Conservation (phyloP, 1,140 invertebrate species). For the Drosophila subobscura region DNA sequence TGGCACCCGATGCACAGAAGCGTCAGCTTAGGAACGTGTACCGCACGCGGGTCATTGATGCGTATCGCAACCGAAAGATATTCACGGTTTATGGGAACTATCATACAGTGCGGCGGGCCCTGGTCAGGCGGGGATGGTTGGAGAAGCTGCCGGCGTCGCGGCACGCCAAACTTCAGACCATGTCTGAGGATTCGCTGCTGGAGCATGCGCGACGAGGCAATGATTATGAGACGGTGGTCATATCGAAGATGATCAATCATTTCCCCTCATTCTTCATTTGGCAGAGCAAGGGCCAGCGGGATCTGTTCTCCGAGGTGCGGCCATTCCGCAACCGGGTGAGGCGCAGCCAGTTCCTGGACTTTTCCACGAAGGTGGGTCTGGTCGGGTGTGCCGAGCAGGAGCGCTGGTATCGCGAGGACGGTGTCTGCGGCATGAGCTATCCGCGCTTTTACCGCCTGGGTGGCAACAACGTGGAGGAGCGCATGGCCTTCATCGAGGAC, state of each 20-base stretch:
- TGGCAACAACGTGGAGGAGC: slow-evolving; percentile 83
- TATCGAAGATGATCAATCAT: slow-evolving; percentile 86
- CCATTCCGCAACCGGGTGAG: slow-evolving; percentile 85
- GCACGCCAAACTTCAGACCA: slow-evolving; percentile 76
- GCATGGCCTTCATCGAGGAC: slow-evolving; percentile 85
- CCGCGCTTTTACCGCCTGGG: slow-evolving; percentile 86
- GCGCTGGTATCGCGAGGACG: slow-evolving; percentile 86
- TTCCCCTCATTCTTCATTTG: slow-evolving; percentile 86
- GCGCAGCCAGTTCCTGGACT: slow-evolving; percentile 84
- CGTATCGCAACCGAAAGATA: slow-evolving; percentile 76
- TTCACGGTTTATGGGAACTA: slow-evolving; percentile 80
- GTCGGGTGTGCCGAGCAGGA: slow-evolving; percentile 86
- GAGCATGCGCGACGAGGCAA: slow-evolving; percentile 74
- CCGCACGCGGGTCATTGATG: slow-evolving; percentile 72
- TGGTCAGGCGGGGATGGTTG: slow-evolving; percentile 86
- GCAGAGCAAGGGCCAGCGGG: slow-evolving; percentile 79
- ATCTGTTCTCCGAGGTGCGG: slow-evolving; percentile 78
- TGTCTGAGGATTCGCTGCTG: slow-evolving; percentile 73
- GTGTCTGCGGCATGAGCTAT: slow-evolving; percentile 85
- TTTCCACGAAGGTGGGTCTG: slow-evolving; percentile 87
- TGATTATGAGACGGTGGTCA: slow-evolving; percentile 81
- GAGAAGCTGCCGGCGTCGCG: slow-evolving; percentile 84
- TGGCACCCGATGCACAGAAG: slow-evolving; percentile 46
- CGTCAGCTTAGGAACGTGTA: slow-evolving; percentile 66
- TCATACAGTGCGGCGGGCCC: slow-evolving; percentile 83